phyloP scores from a whole-genome alignment of 2,888 invertebrate genomes.

The Rutpela maculata region DNA sequence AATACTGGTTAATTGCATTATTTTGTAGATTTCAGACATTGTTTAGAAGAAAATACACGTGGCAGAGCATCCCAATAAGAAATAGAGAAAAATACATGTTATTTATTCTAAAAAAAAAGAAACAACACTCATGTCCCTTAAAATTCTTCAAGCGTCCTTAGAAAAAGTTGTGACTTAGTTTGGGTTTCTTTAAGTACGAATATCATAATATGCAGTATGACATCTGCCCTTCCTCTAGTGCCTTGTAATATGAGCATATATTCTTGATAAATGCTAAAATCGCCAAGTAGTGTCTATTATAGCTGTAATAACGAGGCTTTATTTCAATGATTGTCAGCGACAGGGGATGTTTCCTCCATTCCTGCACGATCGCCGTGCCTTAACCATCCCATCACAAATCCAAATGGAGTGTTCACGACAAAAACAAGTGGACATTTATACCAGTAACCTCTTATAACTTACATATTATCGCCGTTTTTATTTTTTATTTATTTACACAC shows the following conservation, averaged over 20 bases:
- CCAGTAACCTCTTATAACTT: constrained; percentile 52
- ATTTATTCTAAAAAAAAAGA: too few relatives aligned
- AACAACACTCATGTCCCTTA: not conserved
- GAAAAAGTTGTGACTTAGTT: not conserved
- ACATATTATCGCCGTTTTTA: constrained; percentile 40
- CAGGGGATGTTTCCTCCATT: constrained; percentile 68
- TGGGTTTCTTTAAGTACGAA: not conserved
- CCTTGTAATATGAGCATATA: constrained; percentile 56
- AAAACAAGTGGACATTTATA: constrained; percentile 67
- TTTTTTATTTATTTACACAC: constrained; percentile 35
- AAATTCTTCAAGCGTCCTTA: not conserved
- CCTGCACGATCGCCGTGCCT: constrained; percentile 62
- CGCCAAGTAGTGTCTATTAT: constrained; percentile 68
- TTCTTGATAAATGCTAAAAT: constrained; percentile 63
- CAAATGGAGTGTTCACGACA: constrained; percentile 69
- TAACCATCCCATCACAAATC: constrained; percentile 66
- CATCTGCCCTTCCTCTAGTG: constrained; percentile 44
- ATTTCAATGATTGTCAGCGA: constrained; percentile 73
- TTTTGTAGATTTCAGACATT: too few relatives aligned
- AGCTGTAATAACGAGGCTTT: constrained; percentile 69
- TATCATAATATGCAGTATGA: constrained; percentile 14
- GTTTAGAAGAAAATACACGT: too few relatives aligned
- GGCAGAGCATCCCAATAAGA: too few relatives aligned
- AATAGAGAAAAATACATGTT: too few relatives aligned
- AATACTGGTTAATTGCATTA: too few relatives aligned